A percentile compares a stretch with the other conserved stretches of the same genome.
Conservation (phyloP, 2,113 vertebrate genomes). For the Nibea coibor region DNA sequence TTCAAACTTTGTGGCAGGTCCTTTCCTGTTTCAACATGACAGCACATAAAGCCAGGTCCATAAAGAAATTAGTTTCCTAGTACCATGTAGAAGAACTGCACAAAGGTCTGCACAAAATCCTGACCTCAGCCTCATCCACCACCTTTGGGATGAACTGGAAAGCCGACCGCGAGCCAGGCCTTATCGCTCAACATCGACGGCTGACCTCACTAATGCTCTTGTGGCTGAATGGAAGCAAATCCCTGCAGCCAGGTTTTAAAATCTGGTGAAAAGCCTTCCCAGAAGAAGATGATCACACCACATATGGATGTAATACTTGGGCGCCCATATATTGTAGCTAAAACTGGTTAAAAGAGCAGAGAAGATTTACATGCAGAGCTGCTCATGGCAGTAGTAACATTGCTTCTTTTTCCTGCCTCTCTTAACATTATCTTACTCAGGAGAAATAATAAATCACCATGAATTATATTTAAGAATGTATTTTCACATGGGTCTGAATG, state of each 20-base stretch:
- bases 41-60: neutral
- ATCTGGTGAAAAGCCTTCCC: slow-evolving; percentile 1
- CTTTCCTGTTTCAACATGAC: neutral
- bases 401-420: neutral
- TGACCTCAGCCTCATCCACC: slow-evolving; percentile 11
- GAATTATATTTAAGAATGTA: neutral
- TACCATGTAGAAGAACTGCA: neutral
- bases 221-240: slow-evolving; percentile 10
- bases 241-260: slow-evolving; percentile 11
- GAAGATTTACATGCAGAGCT: neutral
- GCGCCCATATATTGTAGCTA: neutral
- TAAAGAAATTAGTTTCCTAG: neutral
- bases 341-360: neutral
- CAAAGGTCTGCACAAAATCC: neutral
- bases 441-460: neutral
- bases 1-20: neutral
- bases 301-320: slow-evolving; percentile 7
- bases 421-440: neutral
- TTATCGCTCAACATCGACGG: neutral
- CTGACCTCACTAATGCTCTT: neutral
- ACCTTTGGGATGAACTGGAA: slow-evolving; percentile 36
- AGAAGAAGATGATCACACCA: slow-evolving; percentile 11
- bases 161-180: neutral
- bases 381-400: neutral
- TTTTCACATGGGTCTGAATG: neutral